Evolutionary conservation across 2,888 invertebrate species (phyloP).

Genomic region (Lottia gigantea): DNA sequence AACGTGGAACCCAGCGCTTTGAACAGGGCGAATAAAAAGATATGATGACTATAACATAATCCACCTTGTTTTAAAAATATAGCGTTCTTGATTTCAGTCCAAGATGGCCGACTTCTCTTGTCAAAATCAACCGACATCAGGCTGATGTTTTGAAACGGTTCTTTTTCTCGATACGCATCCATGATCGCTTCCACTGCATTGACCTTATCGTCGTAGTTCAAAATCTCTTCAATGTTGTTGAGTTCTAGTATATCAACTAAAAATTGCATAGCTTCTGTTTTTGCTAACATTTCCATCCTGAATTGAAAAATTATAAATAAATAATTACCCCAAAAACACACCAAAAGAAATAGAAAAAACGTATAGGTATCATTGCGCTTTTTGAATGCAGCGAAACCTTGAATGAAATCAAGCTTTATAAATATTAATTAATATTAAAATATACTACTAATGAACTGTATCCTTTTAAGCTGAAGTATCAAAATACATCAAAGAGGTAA

Average conservation of each 20-base stretch:
- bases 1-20: constrained; percentile 28
- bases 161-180: constrained; percentile 19
- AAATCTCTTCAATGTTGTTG: constrained; percentile 15
- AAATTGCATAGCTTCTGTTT: constrained; percentile 30
- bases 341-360: no score
- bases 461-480: no score
- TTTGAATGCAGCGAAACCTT: no score
- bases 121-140: constrained; percentile 24
- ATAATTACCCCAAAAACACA: no score
- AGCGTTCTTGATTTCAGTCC: constrained; percentile 29
- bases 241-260: constrained; percentile 23
- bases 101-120: constrained; percentile 28
- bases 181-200: constrained; percentile 26
- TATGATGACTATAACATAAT: constrained; percentile 35
- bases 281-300: constrained; percentile 26
- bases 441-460: no score
- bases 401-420: no score
- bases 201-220: constrained; percentile 17
- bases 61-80: constrained; percentile 31
- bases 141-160: constrained; percentile 35
- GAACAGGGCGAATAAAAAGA: constrained; percentile 32
- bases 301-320: background rate
- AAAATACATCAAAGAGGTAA: no score
- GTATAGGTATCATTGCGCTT: no score
- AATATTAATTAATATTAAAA: no score